Conservation (phyloP, 2,888 invertebrate species). For the Nysson spinosus region DNA sequence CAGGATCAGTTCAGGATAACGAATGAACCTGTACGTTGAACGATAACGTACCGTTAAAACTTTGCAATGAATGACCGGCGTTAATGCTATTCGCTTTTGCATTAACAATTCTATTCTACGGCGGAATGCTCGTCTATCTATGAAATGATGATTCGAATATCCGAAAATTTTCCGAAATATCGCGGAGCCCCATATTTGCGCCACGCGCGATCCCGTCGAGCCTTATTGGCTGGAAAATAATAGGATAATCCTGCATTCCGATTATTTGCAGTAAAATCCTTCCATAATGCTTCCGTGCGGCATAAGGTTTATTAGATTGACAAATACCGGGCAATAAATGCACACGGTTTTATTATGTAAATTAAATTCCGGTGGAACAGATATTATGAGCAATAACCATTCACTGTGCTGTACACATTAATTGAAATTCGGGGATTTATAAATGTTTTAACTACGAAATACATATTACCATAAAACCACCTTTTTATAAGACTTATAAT, state of each 20-base stretch:
- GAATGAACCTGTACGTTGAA: slow-evolving; percentile 52
- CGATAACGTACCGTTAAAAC: slow-evolving; percentile 59
- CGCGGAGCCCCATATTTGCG: not conserved
- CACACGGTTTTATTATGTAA: too few relatives aligned
- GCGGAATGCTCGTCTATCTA: slow-evolving; percentile 5
- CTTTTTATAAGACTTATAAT: too few relatives aligned
- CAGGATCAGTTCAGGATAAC: slow-evolving; percentile 53
- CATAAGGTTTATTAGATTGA: too few relatives aligned
- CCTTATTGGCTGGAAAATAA: slow-evolving; percentile 12
- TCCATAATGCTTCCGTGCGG: too few relatives aligned
- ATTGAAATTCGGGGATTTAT: too few relatives aligned
- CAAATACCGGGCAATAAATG: too few relatives aligned
- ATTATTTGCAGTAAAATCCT: slow-evolving; percentile 10
- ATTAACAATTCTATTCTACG: slow-evolving; percentile 27
- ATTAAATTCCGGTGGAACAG: too few relatives aligned
- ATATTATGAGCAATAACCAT: too few relatives aligned
- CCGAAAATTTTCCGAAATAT: not conserved
- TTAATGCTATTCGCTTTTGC: slow-evolving; percentile 27
- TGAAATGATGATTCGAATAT: slow-evolving; percentile 33
- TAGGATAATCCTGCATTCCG: not conserved
- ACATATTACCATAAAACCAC: too few relatives aligned
- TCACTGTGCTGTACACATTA: too few relatives aligned
- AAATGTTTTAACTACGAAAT: too few relatives aligned
- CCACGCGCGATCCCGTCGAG: not conserved
- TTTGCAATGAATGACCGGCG: slow-evolving; percentile 43